Evolutionary conservation across 37 sponge, comb jelly and placozoan genomes (phyloP), one percentile per base, ranked within the genome.

Genomic region (Geodia barretti): DNA sequence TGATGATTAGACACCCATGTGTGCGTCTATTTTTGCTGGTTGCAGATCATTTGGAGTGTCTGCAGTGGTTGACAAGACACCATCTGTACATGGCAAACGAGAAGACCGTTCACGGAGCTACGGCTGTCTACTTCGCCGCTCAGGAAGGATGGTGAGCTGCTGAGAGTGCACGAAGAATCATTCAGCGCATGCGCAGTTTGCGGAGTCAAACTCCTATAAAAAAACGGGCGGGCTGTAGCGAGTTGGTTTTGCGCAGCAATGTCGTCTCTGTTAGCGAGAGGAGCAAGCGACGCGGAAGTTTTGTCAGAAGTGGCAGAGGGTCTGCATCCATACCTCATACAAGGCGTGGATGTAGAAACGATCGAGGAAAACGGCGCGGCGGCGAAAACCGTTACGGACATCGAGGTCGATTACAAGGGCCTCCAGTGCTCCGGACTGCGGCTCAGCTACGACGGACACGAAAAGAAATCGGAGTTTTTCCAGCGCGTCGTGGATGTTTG

Each of bases 61-160:
- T 96, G 63, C 78, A 96, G 77, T 87, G 70, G 73, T 76, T 96
- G 61, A 92, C 93, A 28, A 23, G 33, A 0, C 91, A 90, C 34
- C 34, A 73, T 2, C 29, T 67, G 31, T 96, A 96, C 68, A 58
- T 82, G 17, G 80, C 97, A n/a, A 96, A 96, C 38, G 79, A 90
- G 82, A 36, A 68, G 73, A 96, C 97, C 1, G 68, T 77, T 4
- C 93, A 92, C 43, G 97, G 93, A 54, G 97, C 97, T 23, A 90
- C 97, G 20, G 86, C 97, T 30, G 79, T 83, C 17, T 96, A 96
- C 80, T 96, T 96, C 71, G 93, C 97, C 21, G 93, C 97, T 4
- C 97, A 96, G 62, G 97, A 96, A 79, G 97, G 97, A 84, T 77
- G 97, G 95, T 90, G 63, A 86, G 77, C n/a, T n/a, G n/a, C n/a